Percentiles rank a stretch among this genome's conserved stretches.
These are phyloP conservation scores for Petrocephalus zakoni DNA, from an alignment of 2,113 vertebrate species.

Conservation along the genomic window DNA sequence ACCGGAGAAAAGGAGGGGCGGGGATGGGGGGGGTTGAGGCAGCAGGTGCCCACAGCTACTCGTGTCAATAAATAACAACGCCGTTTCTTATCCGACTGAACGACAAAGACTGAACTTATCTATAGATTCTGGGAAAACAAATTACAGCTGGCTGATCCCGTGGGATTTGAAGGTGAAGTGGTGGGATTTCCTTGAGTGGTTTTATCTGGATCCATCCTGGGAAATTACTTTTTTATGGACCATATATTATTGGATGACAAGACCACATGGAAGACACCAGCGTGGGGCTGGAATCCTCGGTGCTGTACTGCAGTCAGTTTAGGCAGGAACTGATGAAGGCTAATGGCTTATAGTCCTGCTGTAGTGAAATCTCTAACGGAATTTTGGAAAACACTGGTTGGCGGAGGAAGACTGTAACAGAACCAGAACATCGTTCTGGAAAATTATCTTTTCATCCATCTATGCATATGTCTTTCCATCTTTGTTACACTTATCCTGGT, in stretches of 20 bases:
- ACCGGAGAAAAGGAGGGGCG: not conserved
- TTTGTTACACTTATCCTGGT: not conserved
- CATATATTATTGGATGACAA: constrained; percentile 10
- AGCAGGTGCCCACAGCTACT: not conserved
- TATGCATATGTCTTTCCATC: not conserved
- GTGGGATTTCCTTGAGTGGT: not conserved
- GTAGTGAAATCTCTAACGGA: not conserved
- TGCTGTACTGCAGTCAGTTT: not conserved
- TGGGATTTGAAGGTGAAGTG: constrained; percentile 4
- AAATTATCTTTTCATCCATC: not conserved
- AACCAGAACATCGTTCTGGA: not conserved
- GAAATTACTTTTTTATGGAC: not conserved
- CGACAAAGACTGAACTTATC: constrained; percentile 31
- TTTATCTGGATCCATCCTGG: constrained; percentile 12
- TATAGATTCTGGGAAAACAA: constrained; percentile 32
- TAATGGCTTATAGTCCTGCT: not conserved
- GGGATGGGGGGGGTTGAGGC: not conserved
- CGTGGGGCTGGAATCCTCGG: not conserved
- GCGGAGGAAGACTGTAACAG: not conserved
- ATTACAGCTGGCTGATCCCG: constrained; percentile 21
- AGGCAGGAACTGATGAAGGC: not conserved
- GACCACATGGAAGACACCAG: not conserved
- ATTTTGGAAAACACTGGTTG: not conserved
- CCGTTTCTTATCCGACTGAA: not conserved
- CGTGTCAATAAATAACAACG: constrained; percentile 16